phyloP scores from a whole-genome alignment of 2,888 invertebrate species.

The Thymelicus acteon region DNA sequence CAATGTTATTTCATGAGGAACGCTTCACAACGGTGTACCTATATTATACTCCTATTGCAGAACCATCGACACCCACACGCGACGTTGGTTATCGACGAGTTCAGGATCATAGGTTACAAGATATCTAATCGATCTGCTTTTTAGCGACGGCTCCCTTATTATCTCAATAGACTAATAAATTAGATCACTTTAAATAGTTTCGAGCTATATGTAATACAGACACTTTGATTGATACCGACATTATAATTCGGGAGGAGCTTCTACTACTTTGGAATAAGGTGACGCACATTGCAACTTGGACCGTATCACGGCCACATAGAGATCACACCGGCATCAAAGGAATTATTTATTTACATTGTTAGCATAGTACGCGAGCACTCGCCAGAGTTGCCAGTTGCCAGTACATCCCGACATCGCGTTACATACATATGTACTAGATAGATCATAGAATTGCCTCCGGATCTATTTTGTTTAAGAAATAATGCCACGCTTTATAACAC shows the following conservation, averaged over 20 bases:
- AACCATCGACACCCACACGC: neutral
- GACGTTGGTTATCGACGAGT: neutral
- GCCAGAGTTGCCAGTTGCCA: neutral
- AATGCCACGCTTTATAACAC: too few relatives aligned
- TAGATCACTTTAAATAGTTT: slow-evolving; percentile 15
- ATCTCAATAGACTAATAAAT: slow-evolving; percentile 24
- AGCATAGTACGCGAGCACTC: slow-evolving; percentile 4
- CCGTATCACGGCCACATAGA: neutral
- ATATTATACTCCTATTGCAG: neutral
- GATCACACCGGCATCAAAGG: neutral
- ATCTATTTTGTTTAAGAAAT: neutral
- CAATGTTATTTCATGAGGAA: too few relatives aligned
- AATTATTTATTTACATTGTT: slow-evolving; percentile 35
- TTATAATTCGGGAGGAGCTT: slow-evolving; percentile 38
- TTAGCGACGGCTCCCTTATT: slow-evolving; percentile 2
- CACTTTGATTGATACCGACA: slow-evolving; percentile 29
- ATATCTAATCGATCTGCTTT: slow-evolving; percentile 3
- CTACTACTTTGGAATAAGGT: slow-evolving; percentile 13
- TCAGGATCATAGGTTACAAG: neutral
- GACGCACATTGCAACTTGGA: neutral
- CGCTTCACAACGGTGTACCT: too few relatives aligned
- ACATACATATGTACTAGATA: neutral
- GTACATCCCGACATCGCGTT: neutral
- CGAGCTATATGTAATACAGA: slow-evolving; percentile 10
- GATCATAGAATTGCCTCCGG: neutral